phyloP scores from a whole-genome alignment of 2,888 invertebrate genomes.

The Heteropelma amictum region DNA sequence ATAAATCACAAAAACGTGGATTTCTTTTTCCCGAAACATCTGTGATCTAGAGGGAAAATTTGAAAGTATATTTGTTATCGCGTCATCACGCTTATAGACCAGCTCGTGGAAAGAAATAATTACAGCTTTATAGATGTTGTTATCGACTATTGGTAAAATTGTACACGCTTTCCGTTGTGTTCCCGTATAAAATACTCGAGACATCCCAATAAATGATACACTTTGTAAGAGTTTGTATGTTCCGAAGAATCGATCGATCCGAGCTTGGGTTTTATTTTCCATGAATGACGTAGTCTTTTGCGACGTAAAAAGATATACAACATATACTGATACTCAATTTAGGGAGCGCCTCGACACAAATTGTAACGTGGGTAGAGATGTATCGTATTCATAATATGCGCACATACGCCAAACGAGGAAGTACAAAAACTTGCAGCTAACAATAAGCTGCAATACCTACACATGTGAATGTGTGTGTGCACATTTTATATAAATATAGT shows the following conservation, averaged over 20 bases:
- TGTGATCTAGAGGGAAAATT: no score
- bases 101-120: no score
- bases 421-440: slow-evolving; percentile 1
- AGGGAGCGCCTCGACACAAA: not conserved
- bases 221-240: slow-evolving; percentile 39
- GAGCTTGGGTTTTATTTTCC: slow-evolving; percentile 1
- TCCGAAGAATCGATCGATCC: slow-evolving; percentile 43
- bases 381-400: slow-evolving; percentile 9
- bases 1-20: no score
- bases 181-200: no score
- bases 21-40: no score
- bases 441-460: no score
- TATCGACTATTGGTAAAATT: no score
- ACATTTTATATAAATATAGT: slow-evolving; percentile 1
- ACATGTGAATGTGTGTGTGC: not conserved
- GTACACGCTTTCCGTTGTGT: no score
- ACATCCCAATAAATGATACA: no score
- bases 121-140: no score
- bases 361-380: slow-evolving; percentile 24
- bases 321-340: slow-evolving; percentile 11
- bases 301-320: slow-evolving; percentile 4
- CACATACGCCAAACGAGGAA: not conserved
- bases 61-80: no score
- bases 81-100: no score
- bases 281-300: slow-evolving; percentile 41